phyloP scores from a whole-genome alignment of 2,888 invertebrate genomes.

The Ophion slaviceki region DNA sequence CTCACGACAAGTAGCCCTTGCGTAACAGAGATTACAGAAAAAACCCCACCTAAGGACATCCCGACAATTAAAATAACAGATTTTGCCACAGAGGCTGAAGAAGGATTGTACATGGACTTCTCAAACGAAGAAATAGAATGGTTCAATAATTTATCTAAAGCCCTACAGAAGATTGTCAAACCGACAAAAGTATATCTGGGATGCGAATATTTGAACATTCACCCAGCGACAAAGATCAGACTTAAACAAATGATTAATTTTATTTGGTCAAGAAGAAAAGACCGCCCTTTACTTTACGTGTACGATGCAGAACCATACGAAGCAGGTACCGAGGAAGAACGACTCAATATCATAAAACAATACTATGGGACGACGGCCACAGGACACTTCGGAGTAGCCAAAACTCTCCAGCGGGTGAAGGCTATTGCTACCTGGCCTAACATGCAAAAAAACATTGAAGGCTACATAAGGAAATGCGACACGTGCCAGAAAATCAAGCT shows the following conservation, averaged over 20 bases:
- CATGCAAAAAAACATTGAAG: no score
- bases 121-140: background rate
- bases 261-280: background rate
- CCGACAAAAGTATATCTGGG: slow-evolving; percentile 12
- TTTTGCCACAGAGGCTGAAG: background rate
- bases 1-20: background rate
- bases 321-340: background rate
- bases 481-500: no score
- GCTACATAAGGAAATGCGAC: no score
- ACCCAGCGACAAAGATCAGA: background rate
- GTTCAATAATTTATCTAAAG: no score
- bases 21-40: slow-evolving; percentile 1
- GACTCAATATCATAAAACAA: background rate
- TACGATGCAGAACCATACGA: background rate
- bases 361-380: slow-evolving; percentile 6
- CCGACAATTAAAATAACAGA: slow-evolving; percentile 18
- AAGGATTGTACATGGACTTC: slow-evolving; percentile 20
- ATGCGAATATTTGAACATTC: background rate
- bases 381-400: no score
- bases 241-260: background rate
- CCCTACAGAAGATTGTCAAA: background rate
- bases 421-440: no score
- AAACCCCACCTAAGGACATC: background rate
- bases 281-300: background rate
- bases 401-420: no score